phyloP scores from a whole-genome alignment of 1,140 invertebrate genomes.

The Drosophila navojoa region DNA sequence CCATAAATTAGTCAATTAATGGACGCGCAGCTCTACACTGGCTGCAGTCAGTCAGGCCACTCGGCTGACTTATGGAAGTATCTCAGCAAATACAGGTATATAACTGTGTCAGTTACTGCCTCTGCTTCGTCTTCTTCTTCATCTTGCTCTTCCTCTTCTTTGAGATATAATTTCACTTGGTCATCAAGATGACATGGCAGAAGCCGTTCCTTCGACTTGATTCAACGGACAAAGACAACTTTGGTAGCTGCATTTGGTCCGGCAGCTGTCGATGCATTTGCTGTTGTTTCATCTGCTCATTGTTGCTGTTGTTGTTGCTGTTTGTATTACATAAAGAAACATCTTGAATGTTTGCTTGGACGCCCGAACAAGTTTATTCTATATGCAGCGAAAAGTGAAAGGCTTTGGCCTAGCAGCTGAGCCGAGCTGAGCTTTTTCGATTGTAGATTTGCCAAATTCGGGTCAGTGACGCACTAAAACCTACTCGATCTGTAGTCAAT shows the following conservation, averaged over 20 bases:
- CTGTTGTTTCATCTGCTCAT: slow-evolving; percentile 63
- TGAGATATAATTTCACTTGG: slow-evolving; percentile 6
- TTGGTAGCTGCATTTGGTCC: slow-evolving; percentile 47
- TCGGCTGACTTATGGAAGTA: slow-evolving; percentile 5
- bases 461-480: slow-evolving; percentile 77
- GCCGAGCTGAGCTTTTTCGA: slow-evolving; percentile 21
- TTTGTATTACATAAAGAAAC: slow-evolving; percentile 68
- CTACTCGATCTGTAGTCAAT: slow-evolving; percentile 21
- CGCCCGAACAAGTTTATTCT: slow-evolving; percentile 77
- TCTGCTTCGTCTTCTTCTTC: no score
- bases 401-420: slow-evolving; percentile 50
- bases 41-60: slow-evolving; percentile 22
- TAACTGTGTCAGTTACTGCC: no score
- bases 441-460: slow-evolving; percentile 51
- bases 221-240: slow-evolving; percentile 22
- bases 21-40: slow-evolving; percentile 49
- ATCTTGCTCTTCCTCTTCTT: background rate
- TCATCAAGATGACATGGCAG: slow-evolving; percentile 58
- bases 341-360: slow-evolving; percentile 56
- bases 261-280: slow-evolving; percentile 64
- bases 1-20: slow-evolving; percentile 71
- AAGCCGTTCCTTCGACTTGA: slow-evolving; percentile 27
- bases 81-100: background rate
- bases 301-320: slow-evolving; percentile 25
- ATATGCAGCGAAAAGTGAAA: slow-evolving; percentile 74